Conservation (phyloP, 1,140 invertebrate species). For the Drosophila arizonae region DNA sequence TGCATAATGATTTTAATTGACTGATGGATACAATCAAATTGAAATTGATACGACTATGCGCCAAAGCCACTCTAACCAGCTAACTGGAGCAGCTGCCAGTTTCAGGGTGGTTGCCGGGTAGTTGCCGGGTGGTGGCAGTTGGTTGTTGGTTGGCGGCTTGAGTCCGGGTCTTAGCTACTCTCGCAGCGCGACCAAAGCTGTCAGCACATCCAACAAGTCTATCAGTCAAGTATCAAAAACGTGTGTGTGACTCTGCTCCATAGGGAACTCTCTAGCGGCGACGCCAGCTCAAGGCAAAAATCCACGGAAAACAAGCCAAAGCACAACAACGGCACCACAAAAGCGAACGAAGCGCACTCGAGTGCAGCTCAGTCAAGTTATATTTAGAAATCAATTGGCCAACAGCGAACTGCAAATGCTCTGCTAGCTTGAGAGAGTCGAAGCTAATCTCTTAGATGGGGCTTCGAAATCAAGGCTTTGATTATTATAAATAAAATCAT, state of each 20-base stretch:
- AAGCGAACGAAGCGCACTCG: constrained; percentile 12
- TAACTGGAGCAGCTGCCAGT: constrained; percentile 24
- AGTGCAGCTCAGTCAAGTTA: constrained; percentile 30
- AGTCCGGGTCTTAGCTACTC: constrained; percentile 39
- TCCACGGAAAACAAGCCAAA: constrained; percentile 1
- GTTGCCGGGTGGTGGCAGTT: constrained; percentile 1
- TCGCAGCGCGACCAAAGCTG: constrained; percentile 40
- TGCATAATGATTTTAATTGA: constrained; percentile 58
- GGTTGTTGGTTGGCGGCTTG: constrained; percentile 19
- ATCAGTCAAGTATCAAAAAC: constrained; percentile 70
- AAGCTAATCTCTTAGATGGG: not conserved
- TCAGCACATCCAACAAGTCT: constrained; percentile 67
- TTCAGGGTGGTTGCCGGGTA: not conserved
- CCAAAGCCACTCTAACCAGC: constrained; percentile 10
- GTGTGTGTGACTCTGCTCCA: constrained; percentile 35
- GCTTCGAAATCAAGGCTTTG: no score
- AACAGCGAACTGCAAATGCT: constrained; percentile 34
- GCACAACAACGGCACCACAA: constrained; percentile 1
- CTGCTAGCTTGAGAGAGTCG: not conserved
- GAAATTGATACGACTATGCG: constrained; percentile 34
- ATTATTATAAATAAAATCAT: no score
- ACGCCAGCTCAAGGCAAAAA: constrained; percentile 1
- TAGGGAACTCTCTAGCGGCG: constrained; percentile 8
- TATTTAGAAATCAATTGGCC: not conserved
- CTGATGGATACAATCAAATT: constrained; percentile 50